These are phyloP conservation scores for Oscheius myriophilus DNA, from an alignment of 2,888 invertebrate genomes.

Conservation along the genomic window DNA sequence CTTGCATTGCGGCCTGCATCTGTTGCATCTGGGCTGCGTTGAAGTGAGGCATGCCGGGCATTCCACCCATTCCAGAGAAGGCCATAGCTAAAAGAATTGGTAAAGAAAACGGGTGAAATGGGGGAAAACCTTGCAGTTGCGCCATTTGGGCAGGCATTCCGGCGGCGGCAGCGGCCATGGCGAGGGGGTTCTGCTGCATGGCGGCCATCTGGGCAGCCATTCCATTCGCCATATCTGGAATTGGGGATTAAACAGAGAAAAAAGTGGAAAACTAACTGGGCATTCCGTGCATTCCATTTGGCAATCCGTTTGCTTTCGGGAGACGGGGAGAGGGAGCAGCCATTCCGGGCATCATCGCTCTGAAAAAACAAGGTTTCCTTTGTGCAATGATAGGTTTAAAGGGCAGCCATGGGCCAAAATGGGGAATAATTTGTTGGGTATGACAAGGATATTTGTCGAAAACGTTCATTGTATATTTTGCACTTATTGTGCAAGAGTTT, in stretches of 20 bases:
- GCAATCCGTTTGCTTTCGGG: constrained; percentile 25
- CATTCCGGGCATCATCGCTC: constrained; percentile 26
- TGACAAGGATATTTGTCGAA: no score
- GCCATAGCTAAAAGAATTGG: constrained; percentile 17
- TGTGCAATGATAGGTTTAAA: no score
- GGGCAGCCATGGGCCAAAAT: no score
- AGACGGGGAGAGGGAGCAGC: constrained; percentile 22
- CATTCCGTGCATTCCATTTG: constrained; percentile 25
- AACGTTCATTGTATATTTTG: no score
- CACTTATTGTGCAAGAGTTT: no score
- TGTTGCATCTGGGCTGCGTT: constrained; percentile 24
- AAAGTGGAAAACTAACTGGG: constrained; percentile 6
- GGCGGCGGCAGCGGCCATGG: constrained; percentile 24
- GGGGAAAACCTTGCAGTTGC: constrained; percentile 22
- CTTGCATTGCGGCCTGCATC: constrained; percentile 15
- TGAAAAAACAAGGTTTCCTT: no score
- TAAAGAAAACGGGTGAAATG: no score
- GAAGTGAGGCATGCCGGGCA: constrained; percentile 34
- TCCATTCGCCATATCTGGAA: constrained; percentile 23
- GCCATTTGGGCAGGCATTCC: constrained; percentile 24
- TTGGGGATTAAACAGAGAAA: neutral
- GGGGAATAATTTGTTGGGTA: no score
- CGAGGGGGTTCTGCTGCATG: constrained; percentile 15
- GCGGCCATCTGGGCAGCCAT: constrained; percentile 27
- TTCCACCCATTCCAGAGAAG: constrained; percentile 31